Evolutionary conservation across 2,797 vertebrate genomes (phyloP), one percentile per base, ranked within the genome.

Genomic region (Meda fulgida): DNA sequence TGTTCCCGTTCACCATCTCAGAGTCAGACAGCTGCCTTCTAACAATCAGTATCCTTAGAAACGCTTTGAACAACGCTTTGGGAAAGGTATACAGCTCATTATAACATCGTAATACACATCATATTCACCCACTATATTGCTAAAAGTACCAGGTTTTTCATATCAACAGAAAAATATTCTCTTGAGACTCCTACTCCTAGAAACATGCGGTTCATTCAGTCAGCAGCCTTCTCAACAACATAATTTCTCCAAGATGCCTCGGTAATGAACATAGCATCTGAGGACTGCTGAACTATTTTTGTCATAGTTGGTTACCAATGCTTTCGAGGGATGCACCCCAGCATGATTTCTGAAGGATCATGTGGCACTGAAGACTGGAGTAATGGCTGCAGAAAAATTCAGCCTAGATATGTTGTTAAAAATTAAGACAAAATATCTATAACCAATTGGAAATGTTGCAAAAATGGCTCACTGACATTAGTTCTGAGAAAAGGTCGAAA

Each of bases 391-490:
- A 16, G 60, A 63, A 63, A 31, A 63, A 16, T 14, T 63, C 58
- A 63, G n/a, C 23, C 55, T 58, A 53, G 19, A 34, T 75, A 23
- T 7, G 29, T 53, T 75, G 10, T 21, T 34, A 3, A 23, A 29
- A 53, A 29, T 8, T 19, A 72, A 46, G 23, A 29, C 14, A 46
- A 29, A 72, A 51, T 75, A 55, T 76, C 53, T 16, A 48, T 48
- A 48, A 60, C 23, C 34, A 77, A 77, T 58, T n/a, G 13, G 7
- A 38, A 53, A n/a, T n/a, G n/a, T 75, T 75, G 46, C 48, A 53
- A 53, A 75, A 77, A 55, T n/a, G 34, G 7, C 51, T 58, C 51
- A 58, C 51, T 38, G 75, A 77, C 75, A n/a, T 77, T 60, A 60
- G 34, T 18, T 77, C 14, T 58, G 34, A 58, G 34, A 60, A 77